Evolutionary conservation across 2,888 invertebrate species (phyloP).

Genomic region (Drosophila barbarae): DNA sequence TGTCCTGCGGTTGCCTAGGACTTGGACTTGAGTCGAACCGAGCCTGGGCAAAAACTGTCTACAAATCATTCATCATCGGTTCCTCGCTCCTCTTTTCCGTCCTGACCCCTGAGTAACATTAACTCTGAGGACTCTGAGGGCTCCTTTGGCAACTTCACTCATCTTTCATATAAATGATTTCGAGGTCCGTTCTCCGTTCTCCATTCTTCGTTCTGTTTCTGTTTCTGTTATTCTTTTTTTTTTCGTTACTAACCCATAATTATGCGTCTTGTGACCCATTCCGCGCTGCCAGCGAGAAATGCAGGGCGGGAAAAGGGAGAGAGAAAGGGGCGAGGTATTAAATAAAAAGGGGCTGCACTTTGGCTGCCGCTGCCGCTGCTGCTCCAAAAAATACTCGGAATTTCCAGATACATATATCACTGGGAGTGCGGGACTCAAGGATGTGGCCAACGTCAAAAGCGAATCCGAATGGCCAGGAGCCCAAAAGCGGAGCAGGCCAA

Average conservation of each 20-base stretch:
- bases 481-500: constrained; percentile 22
- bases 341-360: constrained; percentile 47
- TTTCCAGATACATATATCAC: constrained; percentile 51
- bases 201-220: constrained; percentile 23
- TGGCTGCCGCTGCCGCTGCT: constrained; percentile 36
- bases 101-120: constrained; percentile 39
- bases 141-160: constrained; percentile 39
- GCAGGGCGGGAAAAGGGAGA: constrained; percentile 19
- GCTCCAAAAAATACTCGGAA: constrained; percentile 54
- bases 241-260: constrained; percentile 69
- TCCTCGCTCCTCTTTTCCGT: not conserved
- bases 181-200: constrained; percentile 35
- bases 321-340: constrained; percentile 35
- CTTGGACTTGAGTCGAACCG: constrained; percentile 2
- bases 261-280: constrained; percentile 70
- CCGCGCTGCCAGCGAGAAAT: constrained; percentile 14
- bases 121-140: constrained; percentile 17
- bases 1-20: constrained; percentile 49
- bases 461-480: constrained; percentile 10
- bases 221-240: constrained; percentile 21
- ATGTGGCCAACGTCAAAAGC: constrained; percentile 32
- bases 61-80: constrained; percentile 75
- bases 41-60: constrained; percentile 49
- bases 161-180: constrained; percentile 72
- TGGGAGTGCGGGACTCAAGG: constrained; percentile 27